Evolutionary conservation across 2,797 vertebrate genomes (phyloP).

Genomic region (Setipinna tenuifilis): DNA sequence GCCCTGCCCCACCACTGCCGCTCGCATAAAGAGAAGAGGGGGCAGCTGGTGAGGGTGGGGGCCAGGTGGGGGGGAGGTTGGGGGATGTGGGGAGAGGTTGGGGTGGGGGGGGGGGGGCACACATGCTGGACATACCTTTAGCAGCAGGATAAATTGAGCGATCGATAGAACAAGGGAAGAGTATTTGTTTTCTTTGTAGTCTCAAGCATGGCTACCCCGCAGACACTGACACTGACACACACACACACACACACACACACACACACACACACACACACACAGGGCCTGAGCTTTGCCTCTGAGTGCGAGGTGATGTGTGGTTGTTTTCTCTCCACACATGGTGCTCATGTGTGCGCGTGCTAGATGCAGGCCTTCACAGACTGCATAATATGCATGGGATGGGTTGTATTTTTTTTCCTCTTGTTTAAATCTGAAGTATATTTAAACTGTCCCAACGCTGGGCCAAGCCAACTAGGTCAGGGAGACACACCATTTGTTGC

Average conservation of each 20-base stretch:
- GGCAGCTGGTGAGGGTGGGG: not conserved
- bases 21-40: constrained; percentile 36
- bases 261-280: not conserved
- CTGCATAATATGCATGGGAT: not conserved
- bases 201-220: not conserved
- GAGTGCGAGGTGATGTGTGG: not conserved
- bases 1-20: constrained; percentile 31
- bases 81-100: not conserved
- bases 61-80: not conserved
- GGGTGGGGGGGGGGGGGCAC: not conserved
- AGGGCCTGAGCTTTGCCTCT: not conserved
- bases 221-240: not conserved
- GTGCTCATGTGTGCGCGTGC: not conserved
- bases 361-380: not conserved
- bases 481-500: not conserved
- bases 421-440: constrained; percentile 4
- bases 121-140: constrained; percentile 31
- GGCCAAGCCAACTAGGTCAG: constrained; percentile 16
- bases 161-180: not conserved
- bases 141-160: constrained; percentile 45
- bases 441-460: not conserved
- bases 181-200: not conserved
- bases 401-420: too few relatives aligned
- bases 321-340: not conserved
- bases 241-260: too few relatives aligned